Conservation (phyloP, 2,797 vertebrate genomes). For the Dendrocincla tyrannina region DNA sequence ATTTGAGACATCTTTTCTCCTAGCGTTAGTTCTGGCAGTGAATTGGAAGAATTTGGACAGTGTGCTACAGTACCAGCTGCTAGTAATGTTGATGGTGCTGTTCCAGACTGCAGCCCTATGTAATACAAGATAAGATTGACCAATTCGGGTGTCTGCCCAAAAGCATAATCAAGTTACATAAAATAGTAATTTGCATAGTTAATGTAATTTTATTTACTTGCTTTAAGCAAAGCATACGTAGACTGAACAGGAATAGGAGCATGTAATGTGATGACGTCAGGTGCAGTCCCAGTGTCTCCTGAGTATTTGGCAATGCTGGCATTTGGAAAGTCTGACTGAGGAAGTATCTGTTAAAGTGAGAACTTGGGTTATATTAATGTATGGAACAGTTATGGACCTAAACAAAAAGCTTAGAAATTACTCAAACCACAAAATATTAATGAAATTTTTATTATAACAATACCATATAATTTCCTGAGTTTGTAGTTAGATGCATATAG, state of each 20-base stretch:
- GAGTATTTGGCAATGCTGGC: neutral
- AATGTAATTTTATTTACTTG: slow-evolving; percentile 56
- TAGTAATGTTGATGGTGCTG: neutral
- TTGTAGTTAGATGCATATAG: neutral
- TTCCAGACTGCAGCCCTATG: slow-evolving; percentile 24
- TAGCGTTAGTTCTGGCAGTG: slow-evolving; percentile 69
- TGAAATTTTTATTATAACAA: neutral
- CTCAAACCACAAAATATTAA: neutral
- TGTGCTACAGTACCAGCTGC: neutral
- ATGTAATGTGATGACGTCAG: neutral
- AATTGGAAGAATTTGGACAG: neutral
- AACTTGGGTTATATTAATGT: neutral
- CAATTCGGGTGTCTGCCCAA: neutral
- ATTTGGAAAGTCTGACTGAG: neutral
- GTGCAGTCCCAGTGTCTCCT: neutral
- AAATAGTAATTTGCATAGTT: neutral
- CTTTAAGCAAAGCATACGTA: neutral
- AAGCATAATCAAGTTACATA: neutral
- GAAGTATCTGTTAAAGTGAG: slow-evolving; percentile 38
- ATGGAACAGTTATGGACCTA: neutral
- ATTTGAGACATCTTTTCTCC: slow-evolving; percentile 85
- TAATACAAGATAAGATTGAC: neutral
- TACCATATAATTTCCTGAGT: neutral
- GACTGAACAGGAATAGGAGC: slow-evolving; percentile 19
- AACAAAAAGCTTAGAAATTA: neutral